Base-by-base conservation (phyloP, 2,888 invertebrate genomes). In the Cheilosia vulpina region DNA sequence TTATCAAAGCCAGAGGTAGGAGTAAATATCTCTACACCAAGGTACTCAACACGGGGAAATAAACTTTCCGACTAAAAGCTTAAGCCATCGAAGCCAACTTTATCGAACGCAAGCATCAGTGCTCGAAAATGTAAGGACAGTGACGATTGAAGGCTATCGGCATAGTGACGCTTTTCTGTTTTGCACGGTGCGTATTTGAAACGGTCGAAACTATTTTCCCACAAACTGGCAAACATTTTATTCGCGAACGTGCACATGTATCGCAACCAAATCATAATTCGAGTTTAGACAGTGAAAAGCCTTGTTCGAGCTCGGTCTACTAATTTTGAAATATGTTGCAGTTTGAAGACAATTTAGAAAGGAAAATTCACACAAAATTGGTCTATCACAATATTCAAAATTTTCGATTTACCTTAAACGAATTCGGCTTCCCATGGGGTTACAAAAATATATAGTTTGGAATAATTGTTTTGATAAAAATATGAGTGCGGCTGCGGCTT, bases 71-170 rank as follows among this genome's bases (percentile, higher is more conserved):
- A 79, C 13, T 38, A 63, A 63, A 63, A 57, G 53, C 43, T 52
- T 0, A 19, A 68, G n/a, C 55, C 27, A 9, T 38, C 24, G 19
- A 62, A 52, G 38, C 13, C n/a, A 53, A 71, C 27, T 75, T 79
- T 38, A 50, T 71, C 53, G 24, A 60, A 66, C 47, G 65, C 79
- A 79, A 75, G 47, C 45, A 79, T 58, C 47, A 60, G 52, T 71
- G 19, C 55, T 55, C 38, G 60, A 87, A 87, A 87, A 79, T 88
- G 38, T 88, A 76, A 81, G 87, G 89, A 88, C 89, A 91, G 91
- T 91, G 89, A 88, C 89, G 89, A 91, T 89, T 89, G 89, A 90
- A 89, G 88, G 88, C 89, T 90, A 89, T 88, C 88, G 88, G 88
- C 87, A 89, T 89, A 88, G 88, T 89, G 91, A 91, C 90, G 91